Percentiles rank a stretch among this genome's conserved stretches.
Conservation (phyloP, 2,113 vertebrate genomes). For the Panurus biarmicus region DNA sequence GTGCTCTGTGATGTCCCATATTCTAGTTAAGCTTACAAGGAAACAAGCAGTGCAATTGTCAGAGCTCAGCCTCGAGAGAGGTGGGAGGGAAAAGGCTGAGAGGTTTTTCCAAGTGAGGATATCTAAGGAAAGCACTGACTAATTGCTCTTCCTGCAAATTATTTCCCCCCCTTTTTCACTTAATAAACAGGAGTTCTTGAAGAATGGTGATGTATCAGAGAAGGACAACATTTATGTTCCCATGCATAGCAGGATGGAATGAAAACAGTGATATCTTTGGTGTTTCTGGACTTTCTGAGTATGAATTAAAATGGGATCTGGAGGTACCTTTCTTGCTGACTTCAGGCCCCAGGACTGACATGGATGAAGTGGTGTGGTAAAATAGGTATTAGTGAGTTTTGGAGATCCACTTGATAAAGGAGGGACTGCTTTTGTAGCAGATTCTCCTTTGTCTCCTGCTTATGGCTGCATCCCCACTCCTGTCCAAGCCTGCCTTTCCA, state of each 20-base stretch:
- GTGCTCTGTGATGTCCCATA: background rate
- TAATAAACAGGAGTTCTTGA: background rate
- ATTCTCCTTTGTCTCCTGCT: background rate
- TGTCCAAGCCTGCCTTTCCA: rapidly evolving
- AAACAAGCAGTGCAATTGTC: background rate
- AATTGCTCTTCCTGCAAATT: background rate
- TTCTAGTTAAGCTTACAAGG: background rate
- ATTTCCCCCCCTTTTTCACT: background rate
- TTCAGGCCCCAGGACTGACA: background rate
- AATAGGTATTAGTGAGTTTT: background rate
- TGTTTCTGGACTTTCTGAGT: background rate
- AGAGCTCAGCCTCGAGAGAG: background rate
- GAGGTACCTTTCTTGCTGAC: background rate
- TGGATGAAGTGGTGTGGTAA: rapidly evolving
- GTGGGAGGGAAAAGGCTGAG: background rate
- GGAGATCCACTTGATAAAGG: background rate
- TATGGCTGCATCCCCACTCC: rapidly evolving
- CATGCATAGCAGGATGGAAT: background rate
- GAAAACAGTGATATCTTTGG: background rate
- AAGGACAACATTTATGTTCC: background rate
- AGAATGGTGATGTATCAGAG: background rate
- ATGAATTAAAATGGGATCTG: background rate
- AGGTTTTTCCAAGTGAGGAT: background rate
- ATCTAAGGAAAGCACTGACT: background rate
- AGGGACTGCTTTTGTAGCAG: background rate